Conservation (phyloP, 2,797 vertebrate genomes). For the Nyctalus aviator region DNA sequence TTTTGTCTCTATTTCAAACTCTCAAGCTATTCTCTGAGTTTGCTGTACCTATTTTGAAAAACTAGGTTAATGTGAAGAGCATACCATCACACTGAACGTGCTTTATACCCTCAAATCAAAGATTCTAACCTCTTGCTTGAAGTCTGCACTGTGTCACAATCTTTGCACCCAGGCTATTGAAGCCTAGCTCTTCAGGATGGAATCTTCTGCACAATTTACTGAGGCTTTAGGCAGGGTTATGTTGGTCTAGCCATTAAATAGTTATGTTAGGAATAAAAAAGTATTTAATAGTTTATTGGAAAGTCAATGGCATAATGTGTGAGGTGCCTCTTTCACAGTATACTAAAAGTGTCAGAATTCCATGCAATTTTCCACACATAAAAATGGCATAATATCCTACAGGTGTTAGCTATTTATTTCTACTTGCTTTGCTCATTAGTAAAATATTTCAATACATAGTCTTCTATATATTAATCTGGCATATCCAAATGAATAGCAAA, state of each 20-base stretch:
- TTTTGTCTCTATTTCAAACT: neutral
- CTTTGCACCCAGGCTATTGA: slow-evolving; percentile 49
- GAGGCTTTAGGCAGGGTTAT: slow-evolving; percentile 64
- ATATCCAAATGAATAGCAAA: slow-evolving; percentile 38
- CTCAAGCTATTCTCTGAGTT: neutral
- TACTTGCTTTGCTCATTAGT: slow-evolving; percentile 68
- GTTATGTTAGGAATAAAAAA: slow-evolving; percentile 77
- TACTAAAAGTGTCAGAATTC: slow-evolving; percentile 79
- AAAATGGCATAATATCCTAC: slow-evolving; percentile 76
- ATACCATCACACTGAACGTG: neutral
- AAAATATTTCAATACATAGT: slow-evolving; percentile 64
- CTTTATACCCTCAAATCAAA: slow-evolving; percentile 52
- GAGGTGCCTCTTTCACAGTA: slow-evolving; percentile 74
- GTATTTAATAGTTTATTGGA: slow-evolving; percentile 81
- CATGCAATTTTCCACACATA: slow-evolving; percentile 76
- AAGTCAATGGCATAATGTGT: slow-evolving; percentile 81
- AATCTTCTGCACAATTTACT: slow-evolving; percentile 68
- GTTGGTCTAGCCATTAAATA: slow-evolving; percentile 74
- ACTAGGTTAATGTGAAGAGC: neutral
- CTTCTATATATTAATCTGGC: slow-evolving; percentile 54
- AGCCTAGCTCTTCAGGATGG: neutral
- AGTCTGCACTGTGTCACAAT: neutral
- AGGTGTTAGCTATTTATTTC: slow-evolving; percentile 73
- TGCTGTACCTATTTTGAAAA: neutral
- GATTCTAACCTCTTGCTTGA: neutral